Base-by-base conservation (phyloP, 1,140 invertebrate species). In the Calycopis cecrops region DNA sequence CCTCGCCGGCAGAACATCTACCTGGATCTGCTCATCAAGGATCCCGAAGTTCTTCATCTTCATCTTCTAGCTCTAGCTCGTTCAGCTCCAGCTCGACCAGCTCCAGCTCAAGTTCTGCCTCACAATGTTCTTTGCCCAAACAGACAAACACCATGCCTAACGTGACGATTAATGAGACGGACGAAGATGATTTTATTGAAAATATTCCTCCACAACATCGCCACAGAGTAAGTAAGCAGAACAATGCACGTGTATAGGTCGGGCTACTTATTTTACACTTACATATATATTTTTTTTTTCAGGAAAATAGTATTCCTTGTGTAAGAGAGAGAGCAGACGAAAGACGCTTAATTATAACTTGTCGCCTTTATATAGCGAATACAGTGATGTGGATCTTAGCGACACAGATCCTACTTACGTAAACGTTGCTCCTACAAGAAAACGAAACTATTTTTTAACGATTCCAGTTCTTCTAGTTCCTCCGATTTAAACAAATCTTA, bases 361-460 rank as follows among this genome's bases (percentile, higher is more conserved):
- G 9, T 48, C 47, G 47, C 47, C 47, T 6, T 12, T 33, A 28
- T 48, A 28, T 48, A 48, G 18, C 21, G 21, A 48, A 3, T 18
- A 48, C 21, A 28, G n/a, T 48, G 21, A 48, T 48, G 14, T 48
- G 12, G n/a, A 28, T 33, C 14, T 48, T 28, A 48, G 47, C 17
- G 18, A 48, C 14, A 28, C 21, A 12, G 18, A 48, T n/a, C 47
- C 11, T 7, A 33, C 3, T n/a, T n/a, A n/a, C n/a, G n/a, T n/a
- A n/a, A n/a, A n/a, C n/a, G n/a, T n/a, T n/a, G n/a, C n/a, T n/a
- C n/a, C n/a, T n/a, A n/a, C n/a, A n/a, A n/a, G n/a, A n/a, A n/a
- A n/a, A n/a, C n/a, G n/a, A n/a, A n/a, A n/a, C n/a, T n/a, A n/a
- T n/a, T n/a, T n/a, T n/a, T n/a, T n/a, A n/a, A n/a, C n/a, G n/a